Percentiles rank a stretch among this genome's conserved stretches.
Conservation (phyloP, 2,797 vertebrate genomes). For the Danio choprae region DNA sequence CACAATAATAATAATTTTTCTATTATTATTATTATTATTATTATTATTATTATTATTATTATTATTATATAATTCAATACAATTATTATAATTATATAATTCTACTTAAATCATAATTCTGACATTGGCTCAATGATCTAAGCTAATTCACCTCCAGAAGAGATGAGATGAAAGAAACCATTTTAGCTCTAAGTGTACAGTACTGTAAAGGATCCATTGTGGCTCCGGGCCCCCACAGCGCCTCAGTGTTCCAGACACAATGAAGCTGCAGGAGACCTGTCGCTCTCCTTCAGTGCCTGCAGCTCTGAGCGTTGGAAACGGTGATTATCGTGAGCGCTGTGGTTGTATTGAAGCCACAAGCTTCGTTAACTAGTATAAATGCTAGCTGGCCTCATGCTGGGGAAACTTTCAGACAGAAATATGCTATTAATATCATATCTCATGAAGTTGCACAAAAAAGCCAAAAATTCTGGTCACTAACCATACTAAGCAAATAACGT, state of each 20-base stretch:
- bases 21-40: too few relatives aligned
- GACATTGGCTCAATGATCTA: background rate
- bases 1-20: too few relatives aligned
- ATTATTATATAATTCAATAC: too few relatives aligned
- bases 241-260: background rate
- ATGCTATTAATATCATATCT: background rate
- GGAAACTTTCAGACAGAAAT: background rate
- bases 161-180: constrained; percentile 4
- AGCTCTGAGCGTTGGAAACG: background rate
- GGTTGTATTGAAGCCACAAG: background rate
- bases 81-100: too few relatives aligned
- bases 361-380: background rate
- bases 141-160: background rate
- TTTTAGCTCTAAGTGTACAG: background rate
- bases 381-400: background rate
- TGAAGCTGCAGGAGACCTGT: background rate
- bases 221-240: background rate
- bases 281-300: background rate
- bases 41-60: too few relatives aligned
- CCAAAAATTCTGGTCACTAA: background rate
- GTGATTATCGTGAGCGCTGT: background rate
- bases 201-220: background rate
- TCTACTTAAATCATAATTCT: background rate
- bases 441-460: background rate
- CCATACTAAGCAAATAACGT: background rate